Evolutionary conservation across 2,797 vertebrate genomes (phyloP).

Genomic region (Halcyon smyrnensis): DNA sequence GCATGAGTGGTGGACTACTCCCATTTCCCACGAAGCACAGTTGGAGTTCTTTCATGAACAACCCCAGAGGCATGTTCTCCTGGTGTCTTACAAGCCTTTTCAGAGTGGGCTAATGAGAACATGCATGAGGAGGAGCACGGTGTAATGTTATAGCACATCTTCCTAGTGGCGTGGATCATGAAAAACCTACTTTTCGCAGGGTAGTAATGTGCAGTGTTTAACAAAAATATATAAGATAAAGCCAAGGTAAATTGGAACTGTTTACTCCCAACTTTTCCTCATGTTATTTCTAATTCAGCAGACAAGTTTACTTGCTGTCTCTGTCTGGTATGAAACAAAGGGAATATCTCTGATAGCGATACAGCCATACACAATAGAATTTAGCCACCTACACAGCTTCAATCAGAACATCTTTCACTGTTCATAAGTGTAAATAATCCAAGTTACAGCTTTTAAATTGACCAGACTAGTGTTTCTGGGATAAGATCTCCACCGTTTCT

Average conservation of each 20-base stretch:
- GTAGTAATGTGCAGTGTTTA: neutral
- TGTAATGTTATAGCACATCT: neutral
- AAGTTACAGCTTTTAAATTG: slow-evolving; percentile 40
- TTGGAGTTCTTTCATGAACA: neutral
- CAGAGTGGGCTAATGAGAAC: neutral
- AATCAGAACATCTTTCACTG: slow-evolving; percentile 33
- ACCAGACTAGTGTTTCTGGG: neutral
- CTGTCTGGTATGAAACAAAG: neutral
- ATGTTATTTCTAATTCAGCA: neutral
- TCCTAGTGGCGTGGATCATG: neutral
- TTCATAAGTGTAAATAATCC: neutral
- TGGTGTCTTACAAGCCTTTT: neutral
- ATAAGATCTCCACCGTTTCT: neutral
- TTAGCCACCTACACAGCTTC: slow-evolving; percentile 34
- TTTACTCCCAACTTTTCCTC: neutral
- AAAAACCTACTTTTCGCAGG: neutral
- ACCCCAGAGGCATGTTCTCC: neutral
- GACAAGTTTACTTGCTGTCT: neutral
- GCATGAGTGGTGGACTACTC: neutral
- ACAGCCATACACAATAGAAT: neutral
- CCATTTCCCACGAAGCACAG: neutral
- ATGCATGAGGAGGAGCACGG: neutral
- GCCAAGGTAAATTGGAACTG: neutral
- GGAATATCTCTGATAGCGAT: neutral
- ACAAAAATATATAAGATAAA: neutral